Conservation (phyloP, 2,888 invertebrate species). For the Phymatocera aterrima region DNA sequence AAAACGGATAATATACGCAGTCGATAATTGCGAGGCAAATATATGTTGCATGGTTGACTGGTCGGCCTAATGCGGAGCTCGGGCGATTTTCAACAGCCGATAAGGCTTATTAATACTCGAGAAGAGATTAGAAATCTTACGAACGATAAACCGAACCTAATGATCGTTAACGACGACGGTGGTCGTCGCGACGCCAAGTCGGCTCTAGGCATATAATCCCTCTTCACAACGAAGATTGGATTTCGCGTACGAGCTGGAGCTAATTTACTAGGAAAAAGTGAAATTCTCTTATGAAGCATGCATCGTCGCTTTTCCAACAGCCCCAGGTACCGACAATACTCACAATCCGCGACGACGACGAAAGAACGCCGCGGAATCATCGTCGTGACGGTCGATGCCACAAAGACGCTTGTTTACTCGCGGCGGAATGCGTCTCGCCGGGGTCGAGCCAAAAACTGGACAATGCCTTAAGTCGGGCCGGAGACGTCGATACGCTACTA, state of each 20-base stretch:
- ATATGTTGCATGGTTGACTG: constrained; percentile 33
- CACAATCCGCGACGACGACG: background rate
- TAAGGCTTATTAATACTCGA: constrained; percentile 39
- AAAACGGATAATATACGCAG: constrained; percentile 36
- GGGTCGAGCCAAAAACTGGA: constrained; percentile 45
- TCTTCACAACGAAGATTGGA: constrained; percentile 28
- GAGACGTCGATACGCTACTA: constrained; percentile 36
- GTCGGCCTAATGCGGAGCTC: constrained; percentile 30
- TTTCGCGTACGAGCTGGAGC: constrained; percentile 22
- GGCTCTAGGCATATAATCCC: background rate
- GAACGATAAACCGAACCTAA: constrained; percentile 36
- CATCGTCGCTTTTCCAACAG: constrained; percentile 24
- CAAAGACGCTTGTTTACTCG: constrained; percentile 41
- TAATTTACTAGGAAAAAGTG: constrained; percentile 40
- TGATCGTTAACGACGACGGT: constrained; percentile 39
- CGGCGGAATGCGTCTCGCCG: constrained; percentile 42
- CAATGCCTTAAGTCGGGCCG: constrained; percentile 37
- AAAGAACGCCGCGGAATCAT: constrained; percentile 44
- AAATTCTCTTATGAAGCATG: constrained; percentile 22
- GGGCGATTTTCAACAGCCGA: constrained; percentile 39
- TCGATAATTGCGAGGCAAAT: constrained; percentile 43
- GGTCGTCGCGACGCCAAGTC: constrained; percentile 31
- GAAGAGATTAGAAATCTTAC: constrained; percentile 37
- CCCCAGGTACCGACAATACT: constrained; percentile 31
- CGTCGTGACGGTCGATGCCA: constrained; percentile 36